Evolutionary conservation across 2,888 invertebrate genomes (phyloP).

Genomic region (Ochropleura plecta): DNA sequence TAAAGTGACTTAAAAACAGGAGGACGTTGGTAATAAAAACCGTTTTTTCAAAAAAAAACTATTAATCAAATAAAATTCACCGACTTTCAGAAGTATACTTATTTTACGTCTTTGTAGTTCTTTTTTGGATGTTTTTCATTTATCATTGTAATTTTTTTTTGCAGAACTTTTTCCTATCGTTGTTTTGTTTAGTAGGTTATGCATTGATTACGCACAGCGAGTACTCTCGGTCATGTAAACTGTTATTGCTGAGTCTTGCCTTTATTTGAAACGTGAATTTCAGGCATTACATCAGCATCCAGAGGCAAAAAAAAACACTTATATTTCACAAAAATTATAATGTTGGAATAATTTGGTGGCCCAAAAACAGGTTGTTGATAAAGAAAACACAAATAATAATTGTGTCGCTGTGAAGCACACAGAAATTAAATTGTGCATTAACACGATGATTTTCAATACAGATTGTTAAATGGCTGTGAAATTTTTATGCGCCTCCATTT

Average conservation of each 20-base stretch:
- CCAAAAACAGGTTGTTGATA: neutral
- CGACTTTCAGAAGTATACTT: too few relatives aligned
- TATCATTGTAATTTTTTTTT: neutral
- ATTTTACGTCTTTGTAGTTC: too few relatives aligned
- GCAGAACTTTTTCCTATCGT: neutral
- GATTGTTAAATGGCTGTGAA: conserved; percentile 34
- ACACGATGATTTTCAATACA: conserved; percentile 28
- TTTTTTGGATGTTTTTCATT: neutral
- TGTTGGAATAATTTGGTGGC: conserved; percentile 7
- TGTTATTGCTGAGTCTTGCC: neutral
- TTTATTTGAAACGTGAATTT: neutral
- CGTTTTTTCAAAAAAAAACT: too few relatives aligned
- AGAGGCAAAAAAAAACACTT: neutral
- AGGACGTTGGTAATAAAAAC: too few relatives aligned
- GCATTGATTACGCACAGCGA: neutral
- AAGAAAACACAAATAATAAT: conserved; percentile 29
- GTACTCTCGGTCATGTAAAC: neutral
- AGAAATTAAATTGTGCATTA: conserved; percentile 46
- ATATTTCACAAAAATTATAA: neutral
- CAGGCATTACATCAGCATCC: neutral
- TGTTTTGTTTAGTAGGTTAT: neutral
- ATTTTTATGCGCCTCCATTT: conserved; percentile 58
- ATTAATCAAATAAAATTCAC: too few relatives aligned
- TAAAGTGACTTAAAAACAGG: too few relatives aligned
- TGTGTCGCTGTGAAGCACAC: conserved; percentile 19